Evolutionary conservation across 2,113 vertebrate species (phyloP), one percentile per base, ranked within the genome.

Genomic region (Petroica traversi): DNA sequence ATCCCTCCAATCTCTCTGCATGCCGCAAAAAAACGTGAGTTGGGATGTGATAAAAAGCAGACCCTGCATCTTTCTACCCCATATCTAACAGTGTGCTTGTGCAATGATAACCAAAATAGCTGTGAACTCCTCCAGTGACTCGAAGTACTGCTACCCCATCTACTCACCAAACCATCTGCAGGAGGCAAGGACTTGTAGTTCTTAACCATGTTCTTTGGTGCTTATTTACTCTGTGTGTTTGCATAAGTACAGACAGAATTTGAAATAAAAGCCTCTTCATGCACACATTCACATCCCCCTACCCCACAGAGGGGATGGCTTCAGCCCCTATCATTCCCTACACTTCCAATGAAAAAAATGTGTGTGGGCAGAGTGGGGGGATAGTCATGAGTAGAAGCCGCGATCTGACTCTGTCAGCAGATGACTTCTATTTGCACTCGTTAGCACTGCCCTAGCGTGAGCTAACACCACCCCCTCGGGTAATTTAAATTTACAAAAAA

Each of bases 401-500:
- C 43, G 89, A 96, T 96, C 79, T 86, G 75, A 97, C 96, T 96
- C 88, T 96, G 94, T 96, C 96, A 97, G 98, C 97, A 98, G 94
- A 97, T 96, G 97, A 98, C 98, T 98, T 98, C 97, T 97, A 97
- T 98, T 98, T 98, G 97, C 97, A 97, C 97, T 98, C 95, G 88
- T 98, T 98, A 97, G 96, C 97, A 97, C 96, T 96, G 97, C 97
- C 95, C 97, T 98, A 97, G 97, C 97, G 33, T 97, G 97, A 97
- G 97, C 97, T 98, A 96, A 97, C 95, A 95, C 98, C 97, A 97
- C 97, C 97, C 98, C 98, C 97, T 97, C 64, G 97, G 97, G 98
- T 98, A 97, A 98, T 98, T 98, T 98, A 98, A 97, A 98, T 98
- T 98, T 98, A 97, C 94, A 92, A 79, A 88, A 92, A 92, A 89